phyloP scores from a whole-genome alignment of 2,888 invertebrate species.

The Chymomyza amoena region DNA sequence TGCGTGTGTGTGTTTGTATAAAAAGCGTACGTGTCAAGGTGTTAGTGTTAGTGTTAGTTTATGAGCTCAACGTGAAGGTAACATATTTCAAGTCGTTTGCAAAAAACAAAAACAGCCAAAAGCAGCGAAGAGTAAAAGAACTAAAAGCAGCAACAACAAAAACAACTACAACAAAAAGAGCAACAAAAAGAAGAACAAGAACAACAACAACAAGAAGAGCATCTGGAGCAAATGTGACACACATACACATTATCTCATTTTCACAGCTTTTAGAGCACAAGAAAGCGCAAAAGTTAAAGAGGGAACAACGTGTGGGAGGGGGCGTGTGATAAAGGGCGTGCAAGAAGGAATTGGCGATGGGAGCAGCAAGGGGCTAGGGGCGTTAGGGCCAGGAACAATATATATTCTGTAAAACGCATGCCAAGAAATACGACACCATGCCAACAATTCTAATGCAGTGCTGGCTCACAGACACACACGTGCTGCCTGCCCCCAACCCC shows the following conservation, averaged over 20 bases:
- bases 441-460: conserved; percentile 4
- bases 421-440: conserved; percentile 1
- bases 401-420: conserved; percentile 6
- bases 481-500: not conserved
- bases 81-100: conserved; percentile 69
- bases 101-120: conserved; percentile 28
- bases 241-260: conserved; percentile 73
- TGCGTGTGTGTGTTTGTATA: conserved; percentile 44
- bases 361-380: too few species aligned
- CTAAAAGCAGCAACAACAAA: conserved; percentile 50
- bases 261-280: conserved; percentile 58
- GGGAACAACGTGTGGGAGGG: not conserved
- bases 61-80: conserved; percentile 73
- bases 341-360: not conserved
- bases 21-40: conserved; percentile 72
- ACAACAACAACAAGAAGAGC: conserved; percentile 7
- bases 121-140: conserved; percentile 24
- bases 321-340: not conserved
- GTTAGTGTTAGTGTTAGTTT: conserved; percentile 75
- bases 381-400: not conserved
- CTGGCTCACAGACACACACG: not conserved
- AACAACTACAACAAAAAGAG: conserved; percentile 32
- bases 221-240: conserved; percentile 50
- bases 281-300: conserved; percentile 50
- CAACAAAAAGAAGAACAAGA: conserved; percentile 14